These are phyloP conservation scores for Fistularia commersonii DNA, from an alignment of 2,797 vertebrate genomes.

Conservation along the genomic window DNA sequence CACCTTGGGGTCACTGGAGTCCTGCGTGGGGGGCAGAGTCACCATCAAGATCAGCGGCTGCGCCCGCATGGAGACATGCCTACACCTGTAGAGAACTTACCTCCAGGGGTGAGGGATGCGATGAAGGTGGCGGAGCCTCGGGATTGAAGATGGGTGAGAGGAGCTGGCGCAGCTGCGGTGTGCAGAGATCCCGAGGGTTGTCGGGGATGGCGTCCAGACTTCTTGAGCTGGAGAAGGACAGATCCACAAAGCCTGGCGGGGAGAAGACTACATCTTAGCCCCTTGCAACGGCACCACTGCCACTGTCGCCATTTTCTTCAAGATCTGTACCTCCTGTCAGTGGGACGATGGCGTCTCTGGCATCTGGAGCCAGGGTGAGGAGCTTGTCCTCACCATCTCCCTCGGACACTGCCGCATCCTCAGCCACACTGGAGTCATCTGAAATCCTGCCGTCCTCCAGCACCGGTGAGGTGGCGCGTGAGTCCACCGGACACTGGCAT, in stretches of 20 bases:
- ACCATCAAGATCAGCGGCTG: not conserved
- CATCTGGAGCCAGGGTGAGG: constrained; percentile 42
- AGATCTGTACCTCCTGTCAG: constrained; percentile 45
- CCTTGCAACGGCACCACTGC: no score
- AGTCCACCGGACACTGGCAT: not conserved
- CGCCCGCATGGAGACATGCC: not conserved
- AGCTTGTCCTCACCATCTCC: constrained; percentile 12
- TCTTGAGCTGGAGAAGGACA: constrained; percentile 50
- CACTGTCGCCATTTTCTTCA: no score
- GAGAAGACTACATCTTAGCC: no score
- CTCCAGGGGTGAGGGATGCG: constrained; percentile 24
- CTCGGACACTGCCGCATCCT: not conserved
- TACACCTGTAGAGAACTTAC: not conserved
- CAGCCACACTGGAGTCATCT: not conserved
- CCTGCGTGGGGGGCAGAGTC: constrained; percentile 4
- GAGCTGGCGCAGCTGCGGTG: constrained; percentile 77
- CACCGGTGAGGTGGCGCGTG: constrained; percentile 1
- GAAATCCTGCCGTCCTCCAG: constrained; percentile 12
- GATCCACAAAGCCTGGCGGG: constrained; percentile 47
- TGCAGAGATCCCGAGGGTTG: constrained; percentile 80
- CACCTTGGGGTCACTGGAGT: constrained; percentile 1
- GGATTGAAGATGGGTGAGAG: constrained; percentile 81
- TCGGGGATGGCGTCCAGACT: constrained; percentile 53
- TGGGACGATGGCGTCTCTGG: constrained; percentile 38
- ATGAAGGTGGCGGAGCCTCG: constrained; percentile 15